Evolutionary conservation across 2,888 invertebrate species (phyloP).

Genomic region (Hoplodrina ambigua): DNA sequence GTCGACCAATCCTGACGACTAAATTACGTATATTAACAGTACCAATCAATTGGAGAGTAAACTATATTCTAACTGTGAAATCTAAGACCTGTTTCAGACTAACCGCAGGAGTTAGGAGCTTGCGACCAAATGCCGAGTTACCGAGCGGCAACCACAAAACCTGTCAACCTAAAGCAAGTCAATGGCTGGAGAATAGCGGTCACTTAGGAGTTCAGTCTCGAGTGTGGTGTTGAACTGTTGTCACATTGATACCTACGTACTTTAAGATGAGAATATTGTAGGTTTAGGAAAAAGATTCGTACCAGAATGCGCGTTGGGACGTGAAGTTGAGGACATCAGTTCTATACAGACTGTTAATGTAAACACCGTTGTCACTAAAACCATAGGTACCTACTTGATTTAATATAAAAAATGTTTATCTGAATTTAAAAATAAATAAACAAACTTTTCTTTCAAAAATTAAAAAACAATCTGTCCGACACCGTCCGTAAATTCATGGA

Average conservation of each 20-base stretch:
- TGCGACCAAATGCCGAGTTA: constrained; percentile 29
- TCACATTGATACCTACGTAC: neutral
- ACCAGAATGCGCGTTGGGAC: no score
- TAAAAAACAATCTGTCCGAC: no score
- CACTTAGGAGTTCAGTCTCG: constrained; percentile 1
- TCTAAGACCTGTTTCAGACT: constrained; percentile 70
- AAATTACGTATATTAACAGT: neutral
- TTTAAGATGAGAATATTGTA: no score
- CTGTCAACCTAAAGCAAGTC: constrained; percentile 44
- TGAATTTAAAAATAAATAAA: no score
- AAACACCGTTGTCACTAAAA: no score
- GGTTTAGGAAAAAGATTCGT: no score
- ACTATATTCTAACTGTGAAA: constrained; percentile 12
- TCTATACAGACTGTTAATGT: no score
- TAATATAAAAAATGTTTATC: no score
- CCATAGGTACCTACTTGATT: no score
- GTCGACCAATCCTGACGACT: neutral
- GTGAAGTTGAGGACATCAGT: no score
- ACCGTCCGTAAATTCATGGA: no score
- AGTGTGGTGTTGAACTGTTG: constrained; percentile 12
- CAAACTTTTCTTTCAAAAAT: no score
- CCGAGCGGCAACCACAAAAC: constrained; percentile 39
- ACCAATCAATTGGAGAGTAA: constrained; percentile 15
- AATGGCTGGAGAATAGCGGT: constrained; percentile 22
- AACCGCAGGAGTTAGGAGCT: constrained; percentile 56